Evolutionary conservation across 2,797 vertebrate species (phyloP).

Genomic region (Kryptolebias ocellatus): DNA sequence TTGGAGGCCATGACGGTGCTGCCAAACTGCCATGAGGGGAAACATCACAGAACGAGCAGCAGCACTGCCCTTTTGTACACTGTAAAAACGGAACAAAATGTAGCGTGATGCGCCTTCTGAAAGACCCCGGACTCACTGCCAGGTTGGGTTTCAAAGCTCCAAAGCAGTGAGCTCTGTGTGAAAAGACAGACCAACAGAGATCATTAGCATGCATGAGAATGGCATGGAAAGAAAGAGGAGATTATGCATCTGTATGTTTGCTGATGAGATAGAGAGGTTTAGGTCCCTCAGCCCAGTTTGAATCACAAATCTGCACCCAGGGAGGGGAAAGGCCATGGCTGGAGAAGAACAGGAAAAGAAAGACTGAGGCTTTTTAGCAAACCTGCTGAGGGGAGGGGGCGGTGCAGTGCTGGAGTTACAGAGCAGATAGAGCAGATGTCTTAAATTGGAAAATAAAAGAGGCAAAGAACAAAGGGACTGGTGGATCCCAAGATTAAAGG

Average conservation of each 20-base stretch:
- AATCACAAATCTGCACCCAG: conserved; percentile 74
- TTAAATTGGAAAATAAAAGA: conserved; percentile 69
- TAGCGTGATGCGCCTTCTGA: conserved; percentile 41
- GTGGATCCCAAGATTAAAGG: conserved; percentile 37
- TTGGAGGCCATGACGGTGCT: conserved; percentile 13
- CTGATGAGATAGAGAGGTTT: conserved; percentile 80
- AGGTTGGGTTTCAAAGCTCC: conserved; percentile 62
- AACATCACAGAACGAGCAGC: conserved; percentile 39
- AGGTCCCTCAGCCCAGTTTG: conserved; percentile 73
- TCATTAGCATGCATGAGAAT: conserved; percentile 80
- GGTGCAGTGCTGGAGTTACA: conserved; percentile 44
- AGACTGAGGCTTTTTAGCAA: conserved; percentile 73
- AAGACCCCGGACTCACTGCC: conserved; percentile 45
- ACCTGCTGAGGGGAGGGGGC: conserved; percentile 41
- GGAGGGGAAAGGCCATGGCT: conserved; percentile 55
- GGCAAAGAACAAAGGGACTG: conserved; percentile 54
- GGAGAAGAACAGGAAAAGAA: conserved; percentile 58
- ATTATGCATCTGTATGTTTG: conserved; percentile 86
- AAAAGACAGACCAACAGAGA: conserved; percentile 67
- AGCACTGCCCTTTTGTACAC: conserved; percentile 42
- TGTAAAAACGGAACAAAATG: conserved; percentile 31
- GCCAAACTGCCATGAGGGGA: conserved; percentile 32
- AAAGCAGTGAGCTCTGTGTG: conserved; percentile 49
- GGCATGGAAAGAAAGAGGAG: conserved; percentile 74
- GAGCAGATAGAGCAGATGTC: conserved; percentile 78